These are phyloP conservation scores for Coregonus suidteri DNA, from an alignment of 2,797 vertebrate genomes.

Conservation along the genomic window DNA sequence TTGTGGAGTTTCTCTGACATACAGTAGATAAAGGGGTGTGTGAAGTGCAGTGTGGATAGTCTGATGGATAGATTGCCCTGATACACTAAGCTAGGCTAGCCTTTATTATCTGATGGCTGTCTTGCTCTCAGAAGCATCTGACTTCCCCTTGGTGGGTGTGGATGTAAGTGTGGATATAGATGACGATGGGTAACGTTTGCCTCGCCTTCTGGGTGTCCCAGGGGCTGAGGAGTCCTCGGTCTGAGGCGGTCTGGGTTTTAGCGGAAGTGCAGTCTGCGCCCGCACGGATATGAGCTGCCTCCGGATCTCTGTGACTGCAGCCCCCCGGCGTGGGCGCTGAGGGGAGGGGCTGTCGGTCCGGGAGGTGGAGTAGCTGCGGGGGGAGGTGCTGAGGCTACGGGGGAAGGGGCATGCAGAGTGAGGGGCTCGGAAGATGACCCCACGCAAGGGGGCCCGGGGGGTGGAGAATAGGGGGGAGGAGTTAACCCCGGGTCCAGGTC, in stretches of 20 bases:
- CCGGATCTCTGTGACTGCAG: slow-evolving; percentile 41
- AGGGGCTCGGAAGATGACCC: background rate
- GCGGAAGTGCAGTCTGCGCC: slow-evolving; percentile 36
- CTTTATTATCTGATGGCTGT: slow-evolving; percentile 80
- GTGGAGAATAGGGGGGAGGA: slow-evolving; percentile 19
- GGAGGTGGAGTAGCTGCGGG: slow-evolving; percentile 75
- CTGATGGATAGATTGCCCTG: slow-evolving; percentile 10
- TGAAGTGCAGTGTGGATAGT: background rate
- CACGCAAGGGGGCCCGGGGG: background rate
- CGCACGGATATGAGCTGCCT: slow-evolving; percentile 38
- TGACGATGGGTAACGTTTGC: slow-evolving; percentile 62
- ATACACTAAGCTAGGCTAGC: slow-evolving; percentile 32
- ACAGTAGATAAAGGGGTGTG: slow-evolving; percentile 7
- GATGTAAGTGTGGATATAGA: slow-evolving; percentile 36
- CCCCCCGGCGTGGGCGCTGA: slow-evolving; percentile 73
- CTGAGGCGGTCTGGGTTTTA: slow-evolving; percentile 51
- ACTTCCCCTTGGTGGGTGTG: slow-evolving; percentile 70
- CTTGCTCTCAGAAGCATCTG: slow-evolving; percentile 67
- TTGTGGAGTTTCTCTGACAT: slow-evolving; percentile 17
- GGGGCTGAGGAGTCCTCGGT: slow-evolving; percentile 63
- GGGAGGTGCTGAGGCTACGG: slow-evolving; percentile 74
- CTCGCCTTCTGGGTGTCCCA: slow-evolving; percentile 76
- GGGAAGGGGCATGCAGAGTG: slow-evolving; percentile 50
- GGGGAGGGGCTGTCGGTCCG: slow-evolving; percentile 83
- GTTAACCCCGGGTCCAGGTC: slow-evolving; percentile 40